Percentiles rank a stretch among this genome's conserved stretches.
Conservation (phyloP, 2,888 invertebrate genomes). For the Nomada goodeniana region DNA sequence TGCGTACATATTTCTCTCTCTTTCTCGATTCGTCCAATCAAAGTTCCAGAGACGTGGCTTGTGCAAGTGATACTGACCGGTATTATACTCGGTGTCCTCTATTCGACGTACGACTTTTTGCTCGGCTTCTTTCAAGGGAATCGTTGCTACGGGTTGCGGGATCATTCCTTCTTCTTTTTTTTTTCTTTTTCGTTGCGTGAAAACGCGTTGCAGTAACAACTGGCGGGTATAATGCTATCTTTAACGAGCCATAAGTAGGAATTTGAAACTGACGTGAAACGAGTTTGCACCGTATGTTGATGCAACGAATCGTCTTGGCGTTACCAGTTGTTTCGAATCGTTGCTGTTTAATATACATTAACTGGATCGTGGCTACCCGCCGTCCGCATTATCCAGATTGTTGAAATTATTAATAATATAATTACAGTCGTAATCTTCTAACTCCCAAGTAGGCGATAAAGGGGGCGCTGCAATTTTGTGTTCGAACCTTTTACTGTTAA, state of each 20-base stretch:
- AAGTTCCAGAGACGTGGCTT: conserved; percentile 67
- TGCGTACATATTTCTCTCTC: conserved; percentile 9
- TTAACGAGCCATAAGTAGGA: conserved; percentile 1
- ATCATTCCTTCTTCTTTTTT: conserved; percentile 25
- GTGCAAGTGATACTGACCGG: conserved; percentile 50
- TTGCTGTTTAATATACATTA: too few species aligned
- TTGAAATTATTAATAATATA: too few species aligned
- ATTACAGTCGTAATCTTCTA: too few species aligned
- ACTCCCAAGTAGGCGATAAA: too few species aligned
- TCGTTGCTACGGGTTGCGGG: conserved; percentile 35
- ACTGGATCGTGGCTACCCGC: too few species aligned
- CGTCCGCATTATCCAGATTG: too few species aligned
- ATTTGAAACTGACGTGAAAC: not conserved
- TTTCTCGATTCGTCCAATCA: conserved; percentile 69
- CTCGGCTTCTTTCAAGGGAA: conserved; percentile 34
- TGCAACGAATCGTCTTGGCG: not conserved
- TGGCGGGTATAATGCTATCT: not conserved
- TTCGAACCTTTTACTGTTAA: too few species aligned
- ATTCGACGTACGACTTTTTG: conserved; percentile 38
- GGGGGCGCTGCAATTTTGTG: too few species aligned
- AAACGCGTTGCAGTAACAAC: conserved; percentile 17
- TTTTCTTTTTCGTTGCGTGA: not conserved
- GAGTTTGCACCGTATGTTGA: not conserved
- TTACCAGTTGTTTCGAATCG: not conserved
- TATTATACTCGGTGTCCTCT: conserved; percentile 29